phyloP scores from a whole-genome alignment of 1,140 invertebrate genomes.

The Brachionus asplanchnoidis region DNA sequence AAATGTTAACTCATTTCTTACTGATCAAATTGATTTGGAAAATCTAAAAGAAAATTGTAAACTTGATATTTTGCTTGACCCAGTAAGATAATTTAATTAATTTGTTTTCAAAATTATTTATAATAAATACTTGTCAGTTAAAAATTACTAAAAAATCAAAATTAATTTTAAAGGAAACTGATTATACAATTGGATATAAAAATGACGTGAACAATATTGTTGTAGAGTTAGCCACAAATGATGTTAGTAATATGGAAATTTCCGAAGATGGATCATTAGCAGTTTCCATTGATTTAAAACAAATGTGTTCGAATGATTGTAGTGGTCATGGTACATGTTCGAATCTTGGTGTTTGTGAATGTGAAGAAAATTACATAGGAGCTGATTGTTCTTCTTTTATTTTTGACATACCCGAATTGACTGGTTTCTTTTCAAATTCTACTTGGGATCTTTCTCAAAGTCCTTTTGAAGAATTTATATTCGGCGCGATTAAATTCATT shows the following conservation, averaged over 20 bases:
- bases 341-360: background rate
- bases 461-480: background rate
- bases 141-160: background rate
- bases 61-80: background rate
- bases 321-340: background rate
- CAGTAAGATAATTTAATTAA: background rate
- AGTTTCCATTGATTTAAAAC: background rate
- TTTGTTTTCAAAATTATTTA: too few species aligned
- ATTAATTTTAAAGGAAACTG: background rate
- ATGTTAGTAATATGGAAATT: background rate
- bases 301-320: background rate
- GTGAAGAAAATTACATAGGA: background rate
- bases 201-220: background rate
- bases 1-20: background rate
- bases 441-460: background rate
- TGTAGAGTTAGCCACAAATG: background rate
- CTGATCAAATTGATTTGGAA: background rate
- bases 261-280: background rate
- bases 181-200: constrained; percentile 3
- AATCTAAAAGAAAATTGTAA: background rate
- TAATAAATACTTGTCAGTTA: too few species aligned
- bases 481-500: background rate
- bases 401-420: background rate
- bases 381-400: background rate
- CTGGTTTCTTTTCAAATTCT: background rate